Evolutionary conservation across 2,113 vertebrate genomes (phyloP), one percentile per base, ranked within the genome.

Genomic region (Pluvialis apricaria): DNA sequence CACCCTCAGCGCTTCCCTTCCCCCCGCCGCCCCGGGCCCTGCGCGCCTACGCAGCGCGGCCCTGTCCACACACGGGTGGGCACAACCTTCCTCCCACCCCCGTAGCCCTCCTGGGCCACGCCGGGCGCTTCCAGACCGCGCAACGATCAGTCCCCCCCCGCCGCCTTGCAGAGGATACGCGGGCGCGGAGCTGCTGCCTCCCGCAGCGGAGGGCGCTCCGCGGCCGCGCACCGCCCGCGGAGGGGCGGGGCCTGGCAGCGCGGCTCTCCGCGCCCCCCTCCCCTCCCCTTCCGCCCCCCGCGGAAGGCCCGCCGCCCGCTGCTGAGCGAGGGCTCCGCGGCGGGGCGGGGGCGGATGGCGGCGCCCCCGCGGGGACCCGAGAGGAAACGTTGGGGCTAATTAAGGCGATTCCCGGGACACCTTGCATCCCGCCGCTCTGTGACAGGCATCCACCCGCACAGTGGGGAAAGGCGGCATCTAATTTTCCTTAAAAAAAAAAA

Each of bases 191-290:
- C 6, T 13, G 51, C 70, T 22, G 36, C 61, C 77, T 31, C 17
- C 26, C 24, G 90, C 18, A 28, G n/a, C 64, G 31, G 75, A 44
- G 69, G 34, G 82, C 3, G 81, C 45, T 97, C 95, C 96, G 95
- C 97, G 98, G 96, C 96, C 91, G 97, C 95, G 96, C 93, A 72
- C 25, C 19, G 20, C 20, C 32, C 15, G 12, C 25, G 11, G 36
- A 5, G 40, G 42, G 42, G 36, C 6, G 91, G 95, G 96, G 90
- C 90, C n/a, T n/a, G n/a, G n/a, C n/a, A n/a, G n/a, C n/a, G 96
- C 98, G 96, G 28, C 38, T 73, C 52, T 36, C 58, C 38, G 38
- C 29, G 12, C 13, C 10, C 13, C 52, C 40, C 7, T 32, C 26
- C 51, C 8, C 10, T 17, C 49, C 25, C 24, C 51, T n/a, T n/a